phyloP scores from a whole-genome alignment of 2,113 vertebrate genomes.

The Erpornis zantholeuca region DNA sequence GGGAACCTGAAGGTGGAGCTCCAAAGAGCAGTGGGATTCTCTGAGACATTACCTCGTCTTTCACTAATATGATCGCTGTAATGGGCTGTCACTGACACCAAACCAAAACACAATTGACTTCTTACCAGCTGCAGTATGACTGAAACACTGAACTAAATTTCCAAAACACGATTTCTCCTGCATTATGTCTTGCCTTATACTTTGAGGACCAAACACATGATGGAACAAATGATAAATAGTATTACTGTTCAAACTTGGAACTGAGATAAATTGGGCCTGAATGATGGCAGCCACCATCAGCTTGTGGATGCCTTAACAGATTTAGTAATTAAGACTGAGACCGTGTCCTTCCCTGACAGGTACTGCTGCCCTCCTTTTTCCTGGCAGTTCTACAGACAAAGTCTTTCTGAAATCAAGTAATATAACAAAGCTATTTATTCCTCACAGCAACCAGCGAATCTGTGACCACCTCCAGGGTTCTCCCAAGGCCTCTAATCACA shows the following conservation, averaged over 20 bases:
- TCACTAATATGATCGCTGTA: not conserved
- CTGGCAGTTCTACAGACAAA: not conserved
- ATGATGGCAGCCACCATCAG: not conserved
- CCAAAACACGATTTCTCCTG: not conserved
- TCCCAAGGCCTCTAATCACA: not conserved
- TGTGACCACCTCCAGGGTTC: not conserved
- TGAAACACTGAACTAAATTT: not conserved
- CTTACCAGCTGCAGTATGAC: not conserved
- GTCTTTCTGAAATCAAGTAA: not conserved
- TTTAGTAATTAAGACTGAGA: not conserved
- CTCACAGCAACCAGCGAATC: not conserved
- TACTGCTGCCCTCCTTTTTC: not conserved
- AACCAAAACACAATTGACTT: not conserved
- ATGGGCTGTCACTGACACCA: not conserved
- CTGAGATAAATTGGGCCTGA: not conserved
- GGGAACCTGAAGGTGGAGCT: not conserved
- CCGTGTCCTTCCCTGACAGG: not conserved
- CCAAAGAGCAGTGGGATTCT: not conserved
- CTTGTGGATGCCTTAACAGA: not conserved
- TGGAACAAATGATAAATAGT: not conserved
- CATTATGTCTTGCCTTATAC: not conserved
- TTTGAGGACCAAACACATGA: not conserved
- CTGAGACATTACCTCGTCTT: not conserved
- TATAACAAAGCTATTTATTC: not conserved
- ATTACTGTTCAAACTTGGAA: not conserved